Base-by-base conservation (phyloP, 2,888 invertebrate species). In the Geophilus truncorum region DNA sequence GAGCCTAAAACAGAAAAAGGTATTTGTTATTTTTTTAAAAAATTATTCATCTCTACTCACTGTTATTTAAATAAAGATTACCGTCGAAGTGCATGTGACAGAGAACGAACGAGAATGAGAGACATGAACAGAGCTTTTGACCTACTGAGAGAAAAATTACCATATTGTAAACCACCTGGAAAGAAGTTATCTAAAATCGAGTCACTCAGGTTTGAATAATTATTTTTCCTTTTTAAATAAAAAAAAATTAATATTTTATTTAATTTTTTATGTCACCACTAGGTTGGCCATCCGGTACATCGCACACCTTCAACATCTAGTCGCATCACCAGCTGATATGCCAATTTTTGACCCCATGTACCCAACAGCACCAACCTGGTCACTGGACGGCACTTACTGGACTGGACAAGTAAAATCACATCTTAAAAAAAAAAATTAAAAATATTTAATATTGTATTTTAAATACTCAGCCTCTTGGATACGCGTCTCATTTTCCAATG, bases 161-260 rank as follows among this genome's bases (percentile, higher is more conserved):
- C 94, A 0, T 91, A 91, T 84, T 91, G 84, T 79, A 94, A 94
- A 84, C 93, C 94, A 0, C 92, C 93, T 18, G 94, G 94, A 82
- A 94, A 94, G 86, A 94, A 94, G 86, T 90, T 94, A 84, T 94
- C 94, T 15, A 94, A 94, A 88, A 94, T 94, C 83, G 94, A 94
- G 85, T 92, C 93, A 57, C 89, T 94, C 15, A 91, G 94, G 91
- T 93, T 87, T 86, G 83, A 36, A 36, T 30, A n/a, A n/a, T n/a
- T n/a, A n/a, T n/a, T n/a, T n/a, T n/a, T n/a, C n/a, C n/a, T n/a
- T n/a, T n/a, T 45, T 30, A 7, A 18, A 25, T 10, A 18, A 57
- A 32, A 34, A 15, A 25, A 30, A 25, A 21, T 34, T 7, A 77
- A 30, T 77, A 32, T 77, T 34, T 30, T n/a, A n/a, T n/a, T n/a